Evolutionary conservation across 1,140 invertebrate species (phyloP), one percentile per base, ranked within the genome.

Genomic region (Bombus terrestris): DNA sequence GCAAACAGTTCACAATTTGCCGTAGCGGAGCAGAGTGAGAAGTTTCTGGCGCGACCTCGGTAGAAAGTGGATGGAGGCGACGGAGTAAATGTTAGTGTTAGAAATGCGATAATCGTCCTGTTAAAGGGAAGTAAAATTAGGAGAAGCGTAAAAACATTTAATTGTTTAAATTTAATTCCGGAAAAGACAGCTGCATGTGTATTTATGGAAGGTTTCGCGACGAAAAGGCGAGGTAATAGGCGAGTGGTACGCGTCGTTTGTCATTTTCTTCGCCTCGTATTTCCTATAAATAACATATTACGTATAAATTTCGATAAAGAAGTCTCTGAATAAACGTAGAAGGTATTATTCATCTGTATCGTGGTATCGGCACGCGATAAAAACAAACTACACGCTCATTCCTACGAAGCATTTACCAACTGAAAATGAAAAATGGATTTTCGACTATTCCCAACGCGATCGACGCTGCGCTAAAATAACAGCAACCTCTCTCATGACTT

Each of bases 1-100:
- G 64, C 64, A 80, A 80, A 80, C 64, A 80, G 64, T 80, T 47
- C 64, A 69, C 64, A 69, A 53, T 80, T 80, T 80, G 64, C 41
- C 9, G 41, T 43, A 22, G 18, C 8, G 8, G 10, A 37, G 43
- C 35, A 25, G 43, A 80, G 64, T 68, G 64, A 80, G 64, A 80
- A 80, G 64, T 80, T 80, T 80, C 35, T 80, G 43, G 53, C 47
- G 35, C 64, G 25, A 35, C 22, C 43, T 15, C 53, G 13, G 35
- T 35, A 53, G 25, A 80, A 80, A 80, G 28, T 28, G 15, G 78
- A 10, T n/a, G 39, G 43, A 47, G 43, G 25, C 35, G 35, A 80
- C 69, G 37, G n/a, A 53, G 43, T 39, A 80, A 80, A 80, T 80
- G 64, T 80, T 80, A 35, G 35, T 37, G 47, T 80, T 80, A 37